A percentile compares a stretch with the other conserved stretches of the same genome.
Evolutionary conservation across 2,888 invertebrate genomes (phyloP).

Genomic region (Andrena minutula): DNA sequence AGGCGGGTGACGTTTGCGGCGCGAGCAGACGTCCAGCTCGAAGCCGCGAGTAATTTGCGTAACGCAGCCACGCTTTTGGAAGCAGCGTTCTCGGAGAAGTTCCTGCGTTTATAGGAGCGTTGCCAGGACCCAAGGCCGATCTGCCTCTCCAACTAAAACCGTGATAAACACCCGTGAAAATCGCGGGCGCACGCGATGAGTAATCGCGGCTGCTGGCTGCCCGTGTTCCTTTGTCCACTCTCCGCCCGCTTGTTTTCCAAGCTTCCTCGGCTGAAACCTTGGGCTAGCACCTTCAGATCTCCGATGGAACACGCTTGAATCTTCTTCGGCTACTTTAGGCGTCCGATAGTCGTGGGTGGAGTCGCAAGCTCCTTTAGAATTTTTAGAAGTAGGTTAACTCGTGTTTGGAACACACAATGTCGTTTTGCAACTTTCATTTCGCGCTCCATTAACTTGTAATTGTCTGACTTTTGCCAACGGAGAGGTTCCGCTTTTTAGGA

Average conservation of each 20-base stretch:
- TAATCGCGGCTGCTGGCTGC: constrained; percentile 51
- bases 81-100: constrained; percentile 36
- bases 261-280: neutral
- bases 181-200: constrained; percentile 61
- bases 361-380: no score
- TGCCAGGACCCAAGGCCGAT: constrained; percentile 68
- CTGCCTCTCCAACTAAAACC: constrained; percentile 40
- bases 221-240: constrained; percentile 14
- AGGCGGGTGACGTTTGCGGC: neutral
- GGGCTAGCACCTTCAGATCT: neutral
- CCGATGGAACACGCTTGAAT: no score
- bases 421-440: no score
- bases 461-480: neutral
- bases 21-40: neutral
- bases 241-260: neutral
- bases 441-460: no score
- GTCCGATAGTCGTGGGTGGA: no score
- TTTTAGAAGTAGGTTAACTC: no score
- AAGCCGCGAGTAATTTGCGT: constrained; percentile 28
- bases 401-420: no score
- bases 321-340: no score
- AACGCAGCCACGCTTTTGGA: constrained; percentile 37
- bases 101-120: constrained; percentile 62
- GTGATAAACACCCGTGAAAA: constrained; percentile 70
- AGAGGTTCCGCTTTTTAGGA: constrained; percentile 8